phyloP scores from a whole-genome alignment of 2,797 vertebrate species.

The Typhlichthys eigenmanni region DNA sequence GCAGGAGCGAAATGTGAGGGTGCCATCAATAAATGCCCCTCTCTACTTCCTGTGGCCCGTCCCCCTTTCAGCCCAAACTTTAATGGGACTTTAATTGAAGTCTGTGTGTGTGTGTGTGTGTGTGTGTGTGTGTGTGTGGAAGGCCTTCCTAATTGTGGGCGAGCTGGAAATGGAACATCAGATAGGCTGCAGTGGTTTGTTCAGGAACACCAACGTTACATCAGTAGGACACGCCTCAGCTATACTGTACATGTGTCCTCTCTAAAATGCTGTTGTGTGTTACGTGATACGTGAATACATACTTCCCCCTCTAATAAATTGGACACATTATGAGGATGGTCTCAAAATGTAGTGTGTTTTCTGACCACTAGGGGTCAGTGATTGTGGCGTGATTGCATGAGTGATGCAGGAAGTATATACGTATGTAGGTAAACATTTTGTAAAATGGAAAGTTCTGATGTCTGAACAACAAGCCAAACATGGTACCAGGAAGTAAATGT shows the following conservation, averaged over 20 bases:
- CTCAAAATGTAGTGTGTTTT: not conserved
- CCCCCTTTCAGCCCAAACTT: slow-evolving; percentile 71
- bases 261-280: not conserved
- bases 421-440: too few species aligned
- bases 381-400: too few species aligned
- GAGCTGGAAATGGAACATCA: slow-evolving; percentile 15
- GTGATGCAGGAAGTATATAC: too few species aligned
- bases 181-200: slow-evolving; percentile 30
- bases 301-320: slow-evolving; percentile 19
- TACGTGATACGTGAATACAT: not conserved
- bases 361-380: too few species aligned
- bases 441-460: too few species aligned
- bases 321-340: not conserved
- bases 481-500: too few species aligned
- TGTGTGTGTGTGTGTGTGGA: slow-evolving; percentile 24
- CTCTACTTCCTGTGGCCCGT: slow-evolving; percentile 72
- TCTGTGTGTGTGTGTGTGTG: slow-evolving; percentile 34
- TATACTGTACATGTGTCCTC: not conserved
- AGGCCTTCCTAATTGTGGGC: slow-evolving; percentile 4
- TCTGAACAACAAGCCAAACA: too few species aligned
- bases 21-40: slow-evolving; percentile 94
- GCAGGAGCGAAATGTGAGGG: slow-evolving; percentile 95
- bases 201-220: not conserved
- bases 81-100: slow-evolving; percentile 79
- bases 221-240: not conserved